Base-by-base conservation (phyloP, 2,797 vertebrate genomes). In the Artibeus jamaicensis region DNA sequence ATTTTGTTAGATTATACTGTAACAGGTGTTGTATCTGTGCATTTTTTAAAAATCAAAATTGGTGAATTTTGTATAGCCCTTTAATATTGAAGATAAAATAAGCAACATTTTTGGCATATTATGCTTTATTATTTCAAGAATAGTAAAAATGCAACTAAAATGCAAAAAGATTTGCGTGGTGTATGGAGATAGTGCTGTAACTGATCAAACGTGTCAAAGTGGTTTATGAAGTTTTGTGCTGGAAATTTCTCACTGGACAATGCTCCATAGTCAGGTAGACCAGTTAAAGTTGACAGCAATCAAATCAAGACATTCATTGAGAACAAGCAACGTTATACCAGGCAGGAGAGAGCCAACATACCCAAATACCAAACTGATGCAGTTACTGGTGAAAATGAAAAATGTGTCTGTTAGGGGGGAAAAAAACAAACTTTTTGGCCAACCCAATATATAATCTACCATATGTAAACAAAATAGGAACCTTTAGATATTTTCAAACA, bases 391-490 rank as follows among this genome's bases (percentile, higher is more conserved):
- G 59, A 65, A 65, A 65, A 65, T 65, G 29, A 65, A 65, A 65
- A 65, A 65, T 65, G 29, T 32, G 29, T 65, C 29, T 32, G 32
- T 65, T 65, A 32, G 32, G 26, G 12, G 29, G 5, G 29, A 32
- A 65, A 57, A 24, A 62, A 5, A 32, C 24, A 15, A 65, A 32
- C 59, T 65, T 65, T n/a, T 65, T n/a, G 29, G 29, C 29, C 12
- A 65, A 65, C 59, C 29, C 59, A 32, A 65, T 37, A 37, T 37
- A 68, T 68, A 34, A 11, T 44, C 53, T 76, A 22, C 67, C 62
- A 44, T 65, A 93, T 79, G 71, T 93, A 93, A 83, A 77, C 57
- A 91, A 90, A 95, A 77, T 74, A 21, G 29, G 94, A 55, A 92
- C 12, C 14, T 16, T 87, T 65, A 24, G 22, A 29, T 46, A 48